These are phyloP conservation scores for Folsomia candida DNA, from an alignment of 2,888 invertebrate species.

Conservation along the genomic window DNA sequence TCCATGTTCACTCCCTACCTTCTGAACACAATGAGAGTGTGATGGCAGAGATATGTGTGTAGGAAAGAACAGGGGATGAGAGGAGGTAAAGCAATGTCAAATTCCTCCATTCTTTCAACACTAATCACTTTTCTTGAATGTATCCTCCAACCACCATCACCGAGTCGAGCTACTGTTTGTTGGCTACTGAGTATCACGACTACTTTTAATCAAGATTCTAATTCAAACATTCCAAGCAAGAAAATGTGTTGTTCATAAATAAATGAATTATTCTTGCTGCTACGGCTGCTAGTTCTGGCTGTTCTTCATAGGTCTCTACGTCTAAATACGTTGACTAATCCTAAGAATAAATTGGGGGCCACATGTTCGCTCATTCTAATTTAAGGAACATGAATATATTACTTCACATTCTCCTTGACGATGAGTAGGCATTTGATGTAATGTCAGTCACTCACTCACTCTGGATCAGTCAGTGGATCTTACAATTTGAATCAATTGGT, in stretches of 20 bases:
- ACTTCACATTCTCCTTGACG: too few species aligned
- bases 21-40: neutral
- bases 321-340: too few species aligned
- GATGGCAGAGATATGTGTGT: neutral
- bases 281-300: neutral
- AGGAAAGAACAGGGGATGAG: neutral
- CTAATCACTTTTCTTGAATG: neutral
- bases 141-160: neutral
- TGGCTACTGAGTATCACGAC: neutral
- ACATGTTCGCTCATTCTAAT: too few species aligned
- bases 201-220: neutral
- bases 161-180: too few species aligned
- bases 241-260: neutral
- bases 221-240: neutral
- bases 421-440: too few species aligned
- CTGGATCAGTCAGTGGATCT: too few species aligned
- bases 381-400: too few species aligned
- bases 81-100: neutral
- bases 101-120: neutral
- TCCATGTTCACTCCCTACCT: neutral
- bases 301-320: too few species aligned
- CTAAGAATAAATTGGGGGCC: too few species aligned
- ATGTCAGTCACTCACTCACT: too few species aligned
- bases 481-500: too few species aligned
- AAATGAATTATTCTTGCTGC: neutral